phyloP scores from a whole-genome alignment of 2,113 vertebrate species.

The crab-eating macaque (Macaca fascicularis) region T2T-MFA8v1.1 NC_088385.1:62575001-62575500 shows the following conservation, averaged over 20 bases:
- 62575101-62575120: not conserved
- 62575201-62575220: not conserved
- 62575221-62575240: not conserved
- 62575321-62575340: not conserved
- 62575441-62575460: not conserved
- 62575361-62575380: not conserved
- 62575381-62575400: not conserved
- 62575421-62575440: not conserved
- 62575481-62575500: not conserved
- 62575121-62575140: not conserved
- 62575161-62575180: not conserved
- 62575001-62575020: slow-evolving; percentile 10
- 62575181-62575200: not conserved
- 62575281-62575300: not conserved
- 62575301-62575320: slow-evolving; percentile 18
- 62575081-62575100: not conserved
- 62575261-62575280: not conserved
- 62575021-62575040: not conserved
- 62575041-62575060: not conserved
- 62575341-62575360: slow-evolving; percentile 4
- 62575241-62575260: not conserved
- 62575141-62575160: not conserved
- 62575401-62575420: not conserved
- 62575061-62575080: not conserved
- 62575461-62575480: not conserved